Evolutionary conservation across 2,113 vertebrate species (phyloP), one percentile per base, ranked within the genome.

Genomic region (Acinonyx jubatus): DNA sequence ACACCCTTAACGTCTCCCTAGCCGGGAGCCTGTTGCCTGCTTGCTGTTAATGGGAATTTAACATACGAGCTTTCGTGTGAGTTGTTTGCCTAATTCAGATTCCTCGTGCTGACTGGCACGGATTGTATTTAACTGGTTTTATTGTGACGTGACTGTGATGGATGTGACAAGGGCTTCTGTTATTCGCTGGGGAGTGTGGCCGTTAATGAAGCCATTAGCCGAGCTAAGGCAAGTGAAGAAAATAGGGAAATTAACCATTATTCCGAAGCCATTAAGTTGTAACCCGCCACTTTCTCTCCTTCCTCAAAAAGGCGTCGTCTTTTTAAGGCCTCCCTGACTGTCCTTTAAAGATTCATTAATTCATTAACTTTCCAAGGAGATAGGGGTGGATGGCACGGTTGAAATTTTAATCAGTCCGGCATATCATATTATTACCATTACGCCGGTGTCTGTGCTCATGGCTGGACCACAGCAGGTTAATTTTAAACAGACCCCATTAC

Each of bases 151-250:
- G 99, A 99, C 99, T 98, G 98, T 99, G 99, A 99, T 98, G 98
- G 99, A 99, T 99, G 99, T 98, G 98, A 99, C 98, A 98, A 98
- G 98, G 98, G 98, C 98, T 97, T 98, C 98, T 98, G 98, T 99
- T 99, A 98, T 98, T 99, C 98, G 96, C 99, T 97, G 98, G 99
- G 98, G 99, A 99, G 98, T 99, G 98, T 99, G 98, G 97, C 98
- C 97, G 94, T 99, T 99, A 99, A 99, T 99, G 99, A 99, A 99
- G 98, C 99, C 99, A 99, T 99, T 99, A 99, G 99, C 98, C 98
- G 98, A 99, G 99, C 99, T 98, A 99, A 99, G 98, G 99, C 98
- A 98, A 99, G 98, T 99, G 98, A 98, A 98, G 98, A 99, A 99
- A 99, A 99, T 99, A 99, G 98, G 97, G 98, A 99, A 99, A 99